Conservation (phyloP, 2,888 invertebrate genomes). For the Metallyticus violacea region DNA sequence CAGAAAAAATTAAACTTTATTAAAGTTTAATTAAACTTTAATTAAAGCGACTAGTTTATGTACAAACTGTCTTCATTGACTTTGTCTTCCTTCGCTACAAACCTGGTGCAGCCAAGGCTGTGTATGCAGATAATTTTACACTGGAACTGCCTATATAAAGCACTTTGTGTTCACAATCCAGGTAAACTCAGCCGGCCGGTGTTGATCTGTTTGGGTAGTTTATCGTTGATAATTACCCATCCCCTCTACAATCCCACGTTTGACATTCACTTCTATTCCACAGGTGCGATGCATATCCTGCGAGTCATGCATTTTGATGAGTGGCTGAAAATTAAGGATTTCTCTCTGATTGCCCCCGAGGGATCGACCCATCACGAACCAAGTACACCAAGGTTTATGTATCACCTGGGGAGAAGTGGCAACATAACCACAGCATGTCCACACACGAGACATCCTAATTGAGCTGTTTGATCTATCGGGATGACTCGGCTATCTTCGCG, state of each 20-base stretch:
- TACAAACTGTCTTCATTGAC: too few species aligned
- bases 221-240: background rate
- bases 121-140: too few species aligned
- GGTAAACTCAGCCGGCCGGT: background rate
- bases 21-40: too few species aligned
- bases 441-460: background rate
- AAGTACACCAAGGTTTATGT: background rate
- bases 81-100: too few species aligned
- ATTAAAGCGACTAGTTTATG: too few species aligned
- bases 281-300: background rate
- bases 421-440: background rate
- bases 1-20: too few species aligned
- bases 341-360: background rate
- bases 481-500: background rate
- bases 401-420: background rate
- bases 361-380: background rate
- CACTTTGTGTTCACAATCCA: too few species aligned
- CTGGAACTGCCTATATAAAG: too few species aligned
- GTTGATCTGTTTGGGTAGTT: background rate
- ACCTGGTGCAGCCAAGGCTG: too few species aligned
- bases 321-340: background rate
- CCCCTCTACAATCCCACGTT: background rate
- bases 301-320: background rate
- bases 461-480: background rate
- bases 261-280: background rate